Evolutionary conservation across 2,888 invertebrate species (phyloP), one percentile per base, ranked within the genome.

Genomic region (Meta bourneti): DNA sequence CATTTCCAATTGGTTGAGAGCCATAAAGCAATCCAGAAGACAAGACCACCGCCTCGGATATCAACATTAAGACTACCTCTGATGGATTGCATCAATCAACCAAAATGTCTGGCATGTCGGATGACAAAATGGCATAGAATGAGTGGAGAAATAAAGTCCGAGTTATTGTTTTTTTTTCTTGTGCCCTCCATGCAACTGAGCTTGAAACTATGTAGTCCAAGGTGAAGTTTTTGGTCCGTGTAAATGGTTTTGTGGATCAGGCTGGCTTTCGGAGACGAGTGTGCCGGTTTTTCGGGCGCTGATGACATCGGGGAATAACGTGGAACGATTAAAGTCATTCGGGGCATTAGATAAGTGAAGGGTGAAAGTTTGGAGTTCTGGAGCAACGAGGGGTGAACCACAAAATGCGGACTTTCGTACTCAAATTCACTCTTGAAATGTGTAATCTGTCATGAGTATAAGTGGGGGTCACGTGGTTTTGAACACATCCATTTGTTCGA

Each of bases 121-220:
- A 61, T 61, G 61, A 61, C 13, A 9, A 61, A 61, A 61, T 11
- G 61, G 61, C 61, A 61, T 16, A 34, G 61, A 11, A 9, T 0
- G 11, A 61, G 11, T 61, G 34, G 4, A 34, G 34, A 34, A 34
- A 34, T 34, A 4, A 34, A 34, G 61, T 61, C 16, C 16, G 61
- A 61, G 61, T 61, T 11, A 11, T 61, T 61, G 5, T 61, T 16
- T 61, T 61, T 61, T 61, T 61, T 16, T 61, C 61, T 9, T 61
- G 13, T 61, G 61, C 13, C 61, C 61, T 61, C 61, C 13, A 34
- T 61, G 61, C 61, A 11, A 54, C 54, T 84, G 84, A 84, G 84
- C 84, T 84, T 84, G 84, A 84, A 84, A 84, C 20, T 52, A 84
- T 84, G 75, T 84, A 84, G 84, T 84, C 84, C 84, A 84, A 84